Base-by-base conservation (phyloP, 2,888 invertebrate genomes). In the Hedya salicella region DNA sequence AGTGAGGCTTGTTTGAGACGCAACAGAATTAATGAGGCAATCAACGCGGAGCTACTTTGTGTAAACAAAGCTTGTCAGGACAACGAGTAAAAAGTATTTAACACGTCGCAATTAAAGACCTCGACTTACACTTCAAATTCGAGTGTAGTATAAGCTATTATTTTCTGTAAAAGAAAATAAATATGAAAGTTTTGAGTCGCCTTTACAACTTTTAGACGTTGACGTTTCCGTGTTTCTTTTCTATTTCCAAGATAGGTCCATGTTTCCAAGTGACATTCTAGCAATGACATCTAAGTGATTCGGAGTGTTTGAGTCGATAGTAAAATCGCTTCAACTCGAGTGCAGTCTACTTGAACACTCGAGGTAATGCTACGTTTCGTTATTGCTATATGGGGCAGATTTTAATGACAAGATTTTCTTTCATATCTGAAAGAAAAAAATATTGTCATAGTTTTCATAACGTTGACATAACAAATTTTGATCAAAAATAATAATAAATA, bases 1-100 rank as follows among this genome's bases (percentile, higher is more conserved):
- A 71, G 67, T 71, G 62, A 46, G 53, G 54, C n/a, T 32, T 53
- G 46, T 71, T 68, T 69, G 68, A 71, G 70, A 68, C 62, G 63
- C 48, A 70, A 67, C 71, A 73, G 75, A 75, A 73, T 75, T 73
- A 64, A 67, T 64, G 56, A 69, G 56, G 50, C 48, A 25, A 42
- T 61, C 39, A 42, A 36, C 54, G 21, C 68, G 69, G 70, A 72
- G 62, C 62, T 52, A 61, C 57, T 46, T 60, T 11, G 9, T 17
- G 36, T 52, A 64, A 49, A 62, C 32, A 62, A 57, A 52, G 50
- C 49, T 50, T 8, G 3, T 14, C 11, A 21, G 6, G 14, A 4
- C 17, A 5, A 39, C 16, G n/a, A 16, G 19, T 6, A 9, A 21
- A n/a, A 8, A 14, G 0, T 21, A n/a, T 21, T 21, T 14, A 9